These are phyloP conservation scores for Coelopa frigida DNA, from an alignment of 1,140 invertebrate genomes.

Conservation along the genomic window DNA sequence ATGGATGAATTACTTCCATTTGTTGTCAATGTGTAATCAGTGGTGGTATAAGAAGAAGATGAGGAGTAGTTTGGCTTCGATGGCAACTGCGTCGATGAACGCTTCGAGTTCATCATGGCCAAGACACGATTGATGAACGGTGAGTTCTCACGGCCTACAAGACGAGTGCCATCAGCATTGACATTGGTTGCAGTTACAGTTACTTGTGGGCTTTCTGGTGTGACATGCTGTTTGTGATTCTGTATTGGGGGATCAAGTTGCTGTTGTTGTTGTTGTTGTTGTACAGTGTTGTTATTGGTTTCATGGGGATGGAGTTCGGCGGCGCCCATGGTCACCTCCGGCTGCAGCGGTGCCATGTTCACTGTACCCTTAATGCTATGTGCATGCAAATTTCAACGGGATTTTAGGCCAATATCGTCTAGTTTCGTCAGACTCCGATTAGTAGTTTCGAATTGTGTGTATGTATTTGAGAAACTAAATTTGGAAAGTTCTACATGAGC, in stretches of 20 bases:
- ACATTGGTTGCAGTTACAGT: too few species aligned
- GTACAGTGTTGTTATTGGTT: neutral
- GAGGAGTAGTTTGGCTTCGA: too few species aligned
- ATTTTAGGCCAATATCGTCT: neutral
- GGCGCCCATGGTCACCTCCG: neutral
- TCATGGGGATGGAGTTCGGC: neutral
- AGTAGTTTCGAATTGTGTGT: neutral
- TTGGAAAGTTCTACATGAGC: constrained; percentile 1
- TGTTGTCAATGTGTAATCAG: neutral
- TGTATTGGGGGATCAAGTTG: constrained; percentile 2
- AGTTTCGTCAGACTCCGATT: neutral
- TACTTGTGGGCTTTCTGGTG: too few species aligned
- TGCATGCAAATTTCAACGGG: neutral
- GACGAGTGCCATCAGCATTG: too few species aligned
- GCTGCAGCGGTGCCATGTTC: neutral
- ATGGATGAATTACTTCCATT: constrained; percentile 11
- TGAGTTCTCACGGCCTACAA: too few species aligned
- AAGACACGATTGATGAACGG: too few species aligned
- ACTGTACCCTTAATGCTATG: neutral
- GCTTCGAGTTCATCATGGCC: constrained; percentile 32
- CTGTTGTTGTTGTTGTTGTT: neutral
- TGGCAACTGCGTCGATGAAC: constrained; percentile 25
- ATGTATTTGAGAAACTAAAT: neutral
- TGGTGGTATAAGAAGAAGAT: neutral
- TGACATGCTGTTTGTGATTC: neutral